Base-by-base conservation (phyloP, 1,140 invertebrate species). In the Drosophila sp. region DNA sequence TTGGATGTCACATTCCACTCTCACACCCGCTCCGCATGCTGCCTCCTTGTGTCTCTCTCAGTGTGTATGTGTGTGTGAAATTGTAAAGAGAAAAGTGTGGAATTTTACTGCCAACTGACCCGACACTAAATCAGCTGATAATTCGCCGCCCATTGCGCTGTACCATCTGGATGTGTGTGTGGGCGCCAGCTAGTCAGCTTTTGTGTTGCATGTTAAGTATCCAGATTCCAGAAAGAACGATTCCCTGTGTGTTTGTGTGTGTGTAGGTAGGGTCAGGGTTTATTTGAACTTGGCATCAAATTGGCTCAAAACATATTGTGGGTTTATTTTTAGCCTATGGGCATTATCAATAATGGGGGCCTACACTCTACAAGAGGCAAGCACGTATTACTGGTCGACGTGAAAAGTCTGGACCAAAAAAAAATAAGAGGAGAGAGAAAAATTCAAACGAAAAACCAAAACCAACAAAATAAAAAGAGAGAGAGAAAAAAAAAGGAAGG, bases 11-110 rank as follows among this genome's bases (percentile, higher is more conserved):
- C 84, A 87, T 83, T 87, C 76, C 76, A 66, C 57, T 63, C 60
- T 35, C 44, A 10, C 23, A 50, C 64, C 8, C 27, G 2, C 41
- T 38, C 63, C 33, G 55, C 32, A 3, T 17, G 3, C n/a, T 17
- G 41, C 17, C 17, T 27, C 4, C 8, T 17, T 17, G 38, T 60
- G 33, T 17, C 17, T 60, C 11, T 17, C n/a, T 41, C 7, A 33
- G 3, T 73, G 6, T 44, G 1, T 40, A 1, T 55, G 4, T 65
- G 23, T 63, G 10, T 67, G 57, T 79, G 72, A 73, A 76, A 87
- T 87, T 87, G 79, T 86, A 87, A 89, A 87, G 83, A 87, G 83
- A 83, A 86, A 83, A 87, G 76, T 83, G 67, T 87, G 77, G 83
- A 87, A 83, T 87, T 77, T 79, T 77, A 79, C 70, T 83, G 79